Base-by-base conservation (phyloP, 2,113 vertebrate species). In the Dromiciops gliroides region DNA sequence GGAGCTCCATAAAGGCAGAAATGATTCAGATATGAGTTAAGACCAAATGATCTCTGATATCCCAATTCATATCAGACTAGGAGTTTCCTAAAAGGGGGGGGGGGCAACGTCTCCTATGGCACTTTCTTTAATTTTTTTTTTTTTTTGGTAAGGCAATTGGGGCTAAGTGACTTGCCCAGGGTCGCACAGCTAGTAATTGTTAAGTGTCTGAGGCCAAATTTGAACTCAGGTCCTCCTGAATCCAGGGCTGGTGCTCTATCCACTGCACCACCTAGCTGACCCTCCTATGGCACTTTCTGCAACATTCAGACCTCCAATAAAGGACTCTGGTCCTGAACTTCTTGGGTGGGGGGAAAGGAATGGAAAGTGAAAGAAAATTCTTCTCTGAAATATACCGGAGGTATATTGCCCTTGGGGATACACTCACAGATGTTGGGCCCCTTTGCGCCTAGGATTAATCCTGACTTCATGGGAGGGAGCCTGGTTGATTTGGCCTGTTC, bases 401-500 rank as follows among this genome's bases (percentile, higher is more conserved):
- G 67, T 44, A n/a, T 83, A 44, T 19, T 44, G 19, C 16, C 0
- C 67, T 44, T 83, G n/a, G 67, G 67, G n/a, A 6, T 44, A 83
- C 16, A 44, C 23, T 22, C 67, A 83, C 37, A 83, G 67, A 44
- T 83, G 0, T 31, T 83, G 16, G 67, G 67, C n/a, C n/a, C 37
- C 16, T 44, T 83, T 83, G 67, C 16, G 67, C 22, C 51, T 0
- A 0, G 2, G 37, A 50, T 90, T 44, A 90, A 0, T 94, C 90
- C 1, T 92, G 50, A 25, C 26, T 28, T 0, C 24, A 88, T 3
- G 31, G n/a, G 92, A 90, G 94, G 11, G 11, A 11, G 37, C 22
- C n/a, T 88, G 89, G 48, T 51, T 89, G 92, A 12, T 89, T 90
- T n/a, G 67, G 49, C 56, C 91, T 60, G 52, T 95, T 75, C 5